phyloP scores from a whole-genome alignment of 2,113 vertebrate genomes.

The Sapayoa aenigma region DNA sequence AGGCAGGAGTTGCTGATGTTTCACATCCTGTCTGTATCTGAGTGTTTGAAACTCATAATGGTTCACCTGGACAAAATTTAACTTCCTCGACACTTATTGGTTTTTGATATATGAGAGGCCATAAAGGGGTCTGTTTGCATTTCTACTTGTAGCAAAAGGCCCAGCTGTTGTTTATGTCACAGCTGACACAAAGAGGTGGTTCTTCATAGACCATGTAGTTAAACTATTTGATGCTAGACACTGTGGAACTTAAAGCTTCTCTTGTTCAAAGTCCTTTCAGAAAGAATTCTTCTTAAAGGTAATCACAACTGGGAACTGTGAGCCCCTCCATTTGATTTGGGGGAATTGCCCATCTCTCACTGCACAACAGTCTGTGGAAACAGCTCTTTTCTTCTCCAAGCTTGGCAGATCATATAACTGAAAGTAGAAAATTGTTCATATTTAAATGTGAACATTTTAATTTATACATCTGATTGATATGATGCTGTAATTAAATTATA shows the following conservation, averaged over 20 bases:
- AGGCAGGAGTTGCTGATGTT: background rate
- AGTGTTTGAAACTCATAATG: background rate
- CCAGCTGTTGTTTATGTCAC: background rate
- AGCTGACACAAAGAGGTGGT: background rate
- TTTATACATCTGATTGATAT: conserved; percentile 50
- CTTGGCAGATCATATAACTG: background rate
- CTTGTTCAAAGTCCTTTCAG: background rate
- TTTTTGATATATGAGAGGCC: background rate
- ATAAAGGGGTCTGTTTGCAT: background rate
- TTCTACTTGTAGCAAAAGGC: background rate
- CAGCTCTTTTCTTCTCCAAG: background rate
- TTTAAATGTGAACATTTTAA: conserved; percentile 12
- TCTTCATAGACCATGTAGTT: background rate
- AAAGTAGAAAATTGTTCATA: background rate
- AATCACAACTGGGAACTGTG: background rate
- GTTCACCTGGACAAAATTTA: background rate
- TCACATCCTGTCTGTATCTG: background rate
- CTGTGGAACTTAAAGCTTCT: background rate
- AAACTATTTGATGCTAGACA: background rate
- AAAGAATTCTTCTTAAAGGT: background rate
- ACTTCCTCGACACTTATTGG: background rate
- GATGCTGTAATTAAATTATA: conserved; percentile 63
- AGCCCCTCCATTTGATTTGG: background rate
- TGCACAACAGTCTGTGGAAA: background rate
- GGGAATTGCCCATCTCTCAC: background rate